Conservation (phyloP, 2,888 invertebrate species). For the Hartigia nigra region DNA sequence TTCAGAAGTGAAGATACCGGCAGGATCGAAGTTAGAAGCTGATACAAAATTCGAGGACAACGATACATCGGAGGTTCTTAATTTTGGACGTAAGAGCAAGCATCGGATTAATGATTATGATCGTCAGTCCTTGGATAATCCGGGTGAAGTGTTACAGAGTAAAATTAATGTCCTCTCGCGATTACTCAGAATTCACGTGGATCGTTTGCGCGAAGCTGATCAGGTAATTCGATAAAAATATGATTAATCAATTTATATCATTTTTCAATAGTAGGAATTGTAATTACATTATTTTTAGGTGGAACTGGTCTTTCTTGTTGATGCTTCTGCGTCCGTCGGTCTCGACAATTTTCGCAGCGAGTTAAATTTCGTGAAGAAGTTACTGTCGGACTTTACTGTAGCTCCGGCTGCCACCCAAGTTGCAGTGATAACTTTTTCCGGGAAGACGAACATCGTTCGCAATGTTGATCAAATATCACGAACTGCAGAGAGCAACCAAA, state of each 20-base stretch:
- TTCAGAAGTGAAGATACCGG: not conserved
- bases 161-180: slow-evolving; percentile 42
- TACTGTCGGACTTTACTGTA: slow-evolving; percentile 75
- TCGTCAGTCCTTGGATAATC: slow-evolving; percentile 27
- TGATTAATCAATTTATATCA: not conserved
- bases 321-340: slow-evolving; percentile 78
- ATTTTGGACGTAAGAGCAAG: slow-evolving; percentile 25
- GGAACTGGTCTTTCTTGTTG: slow-evolving; percentile 76
- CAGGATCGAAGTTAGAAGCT: not conserved
- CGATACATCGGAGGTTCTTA: slow-evolving; percentile 21
- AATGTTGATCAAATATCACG: slow-evolving; percentile 74
- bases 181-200: slow-evolving; percentile 45
- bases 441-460: slow-evolving; percentile 69
- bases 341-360: slow-evolving; percentile 75
- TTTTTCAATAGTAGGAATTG: not conserved
- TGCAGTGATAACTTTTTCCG: slow-evolving; percentile 75
- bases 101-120: slow-evolving; percentile 26
- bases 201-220: slow-evolving; percentile 45
- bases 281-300: slow-evolving; percentile 52
- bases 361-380: slow-evolving; percentile 75
- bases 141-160: slow-evolving; percentile 28
- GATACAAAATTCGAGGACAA: slow-evolving; percentile 7
- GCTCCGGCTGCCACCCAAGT: slow-evolving; percentile 74
- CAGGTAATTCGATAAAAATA: slow-evolving; percentile 35
- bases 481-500: slow-evolving; percentile 69